These are phyloP conservation scores for Petrocephalus schoutedeni DNA, from an alignment of 2,797 vertebrate genomes.

Conservation along the genomic window DNA sequence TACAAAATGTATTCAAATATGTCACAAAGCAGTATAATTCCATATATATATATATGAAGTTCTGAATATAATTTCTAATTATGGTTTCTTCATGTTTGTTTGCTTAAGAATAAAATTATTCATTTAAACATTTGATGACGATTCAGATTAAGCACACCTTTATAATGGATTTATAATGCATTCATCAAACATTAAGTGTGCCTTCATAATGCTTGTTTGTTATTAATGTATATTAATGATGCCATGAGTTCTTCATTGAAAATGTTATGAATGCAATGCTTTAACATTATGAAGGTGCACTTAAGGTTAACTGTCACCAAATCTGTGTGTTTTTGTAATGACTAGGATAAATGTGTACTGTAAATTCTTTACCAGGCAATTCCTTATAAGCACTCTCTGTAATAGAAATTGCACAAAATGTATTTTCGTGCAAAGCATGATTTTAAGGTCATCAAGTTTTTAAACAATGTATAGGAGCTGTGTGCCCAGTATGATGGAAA, in stretches of 20 bases:
- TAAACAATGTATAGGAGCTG: background rate
- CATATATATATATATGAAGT: too few species aligned
- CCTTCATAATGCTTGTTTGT: background rate
- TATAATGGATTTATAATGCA: background rate
- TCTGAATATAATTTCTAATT: background rate
- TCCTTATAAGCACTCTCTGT: background rate
- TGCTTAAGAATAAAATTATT: background rate
- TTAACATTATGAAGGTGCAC: background rate
- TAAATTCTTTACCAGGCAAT: background rate
- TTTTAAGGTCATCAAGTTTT: background rate
- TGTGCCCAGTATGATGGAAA: background rate
- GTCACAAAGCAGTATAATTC: background rate
- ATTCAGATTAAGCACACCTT: background rate
- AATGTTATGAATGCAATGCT: background rate
- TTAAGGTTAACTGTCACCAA: background rate
- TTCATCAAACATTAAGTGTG: background rate
- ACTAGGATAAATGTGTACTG: background rate
- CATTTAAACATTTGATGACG: background rate
- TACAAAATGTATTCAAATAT: background rate
- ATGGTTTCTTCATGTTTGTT: background rate
- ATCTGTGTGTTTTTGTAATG: background rate
- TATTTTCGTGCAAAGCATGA: background rate
- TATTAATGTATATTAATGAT: background rate
- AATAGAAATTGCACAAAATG: background rate
- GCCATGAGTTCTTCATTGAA: background rate